These are phyloP conservation scores for Heterohyrax brucei DNA, from an alignment of 2,797 vertebrate species.

Conservation along the genomic window DNA sequence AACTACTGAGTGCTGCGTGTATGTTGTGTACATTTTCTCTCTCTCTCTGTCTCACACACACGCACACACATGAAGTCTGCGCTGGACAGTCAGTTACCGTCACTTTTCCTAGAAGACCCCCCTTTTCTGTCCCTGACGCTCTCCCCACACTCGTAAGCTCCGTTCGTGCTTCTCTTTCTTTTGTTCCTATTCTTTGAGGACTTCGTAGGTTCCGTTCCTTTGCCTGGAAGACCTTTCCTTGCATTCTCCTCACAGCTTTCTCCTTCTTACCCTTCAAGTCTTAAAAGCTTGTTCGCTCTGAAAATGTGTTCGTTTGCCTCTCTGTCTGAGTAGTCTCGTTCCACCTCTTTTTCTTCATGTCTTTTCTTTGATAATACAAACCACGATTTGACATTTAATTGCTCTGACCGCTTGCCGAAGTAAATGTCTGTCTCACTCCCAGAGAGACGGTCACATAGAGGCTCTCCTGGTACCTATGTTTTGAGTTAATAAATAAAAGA, in stretches of 20 bases:
- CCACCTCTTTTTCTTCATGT: neutral
- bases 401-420: neutral
- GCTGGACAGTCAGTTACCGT: neutral
- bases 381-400: neutral
- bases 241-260: neutral
- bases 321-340: neutral
- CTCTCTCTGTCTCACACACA: neutral
- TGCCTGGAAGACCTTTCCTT: neutral
- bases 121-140: neutral
- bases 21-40: neutral
- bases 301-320: neutral
- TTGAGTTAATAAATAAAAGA: neutral
- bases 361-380: rapidly evolving
- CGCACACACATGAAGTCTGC: neutral
- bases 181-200: neutral
- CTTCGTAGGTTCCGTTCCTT: neutral
- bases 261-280: neutral
- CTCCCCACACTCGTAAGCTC: neutral
- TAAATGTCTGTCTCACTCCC: neutral
- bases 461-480: neutral
- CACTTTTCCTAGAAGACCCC: neutral
- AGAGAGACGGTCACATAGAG: neutral
- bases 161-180: neutral
- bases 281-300: neutral
- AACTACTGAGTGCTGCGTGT: neutral